Evolutionary conservation across 2,888 invertebrate species (phyloP).

Genomic region (Mythimna lalbum): DNA sequence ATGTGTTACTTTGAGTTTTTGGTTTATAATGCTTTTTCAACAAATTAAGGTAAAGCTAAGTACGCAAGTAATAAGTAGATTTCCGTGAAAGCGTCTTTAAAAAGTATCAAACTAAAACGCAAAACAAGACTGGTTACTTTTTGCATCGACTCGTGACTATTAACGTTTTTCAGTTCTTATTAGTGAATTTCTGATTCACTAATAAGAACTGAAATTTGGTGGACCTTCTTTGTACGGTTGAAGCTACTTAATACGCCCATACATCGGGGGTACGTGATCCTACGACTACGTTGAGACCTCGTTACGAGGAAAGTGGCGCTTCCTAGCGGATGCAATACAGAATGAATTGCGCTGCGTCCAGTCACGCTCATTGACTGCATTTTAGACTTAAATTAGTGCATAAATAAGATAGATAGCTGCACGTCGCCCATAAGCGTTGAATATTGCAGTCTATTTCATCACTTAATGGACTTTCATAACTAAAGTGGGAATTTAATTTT

Average conservation of each 20-base stretch:
- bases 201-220: too few relatives aligned
- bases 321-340: constrained; percentile 20
- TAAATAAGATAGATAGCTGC: constrained; percentile 35
- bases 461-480: constrained; percentile 26
- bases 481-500: constrained; percentile 8
- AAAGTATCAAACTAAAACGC: background rate
- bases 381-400: constrained; percentile 29
- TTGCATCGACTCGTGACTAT: too few relatives aligned
- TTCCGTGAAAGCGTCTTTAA: background rate
- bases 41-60: background rate
- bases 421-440: background rate
- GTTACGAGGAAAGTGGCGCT: constrained; percentile 30
- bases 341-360: constrained; percentile 36
- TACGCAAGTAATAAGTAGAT: background rate
- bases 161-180: background rate
- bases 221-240: background rate
- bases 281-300: constrained; percentile 3
- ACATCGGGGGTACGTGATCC: constrained; percentile 11
- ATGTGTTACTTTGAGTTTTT: constrained; percentile 2
- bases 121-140: background rate
- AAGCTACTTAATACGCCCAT: background rate
- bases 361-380: constrained; percentile 25
- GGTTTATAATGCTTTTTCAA: background rate
- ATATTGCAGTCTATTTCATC: constrained; percentile 18
- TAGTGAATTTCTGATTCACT: constrained; percentile 12